Base-by-base conservation (phyloP, 2,888 invertebrate genomes). In the Dasysyrphus albostriatus region DNA sequence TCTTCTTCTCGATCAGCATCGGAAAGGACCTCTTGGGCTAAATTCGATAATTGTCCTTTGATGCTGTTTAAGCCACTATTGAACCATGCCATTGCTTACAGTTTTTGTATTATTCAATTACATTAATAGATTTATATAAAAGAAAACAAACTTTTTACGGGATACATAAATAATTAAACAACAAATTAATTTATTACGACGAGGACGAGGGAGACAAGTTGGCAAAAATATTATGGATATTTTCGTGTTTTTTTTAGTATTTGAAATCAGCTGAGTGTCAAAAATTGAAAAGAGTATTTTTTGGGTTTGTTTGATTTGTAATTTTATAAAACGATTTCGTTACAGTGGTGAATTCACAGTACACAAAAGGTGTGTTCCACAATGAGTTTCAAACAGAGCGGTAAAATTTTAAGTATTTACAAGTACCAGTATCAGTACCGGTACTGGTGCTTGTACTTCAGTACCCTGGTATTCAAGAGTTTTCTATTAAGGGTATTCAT, bases 21-120 rank as follows among this genome's bases (percentile, higher is more conserved):
- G 88, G 96, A 95, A 91, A 98, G 94, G 89, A 98, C 97, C 93
- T 97, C 98, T 92, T 96, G 96, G 81, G 98, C 98, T 90, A 98
- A 96, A 93, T 95, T 98, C 44, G 96, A 95, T 90, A 98, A 95
- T 94, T 98, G 98, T 89, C 97, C 98, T 92, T 97, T 98, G 88
- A 98, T 93, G 93, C 94, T 95, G 89, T 89, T 92, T 6, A 93
- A 88, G 88, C 92, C 92, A 88, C 89, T 92, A 92, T 96, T 96
- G 83, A 95, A 93, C 96, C 96, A 96, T 92, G 95, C 94, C 95
- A 95, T 95, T 85, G 65, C 74, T 58, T 51, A n/a, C 8, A 19
- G 6, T 44, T 82, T 39, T 65, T 51, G 12, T 76, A 37, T 16
- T 61, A 10, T 32, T 58, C 54, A 61, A 72, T 83, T 47, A 83